Evolutionary conservation across 2,888 invertebrate species (phyloP).

Genomic region (Cephalotes varians): DNA sequence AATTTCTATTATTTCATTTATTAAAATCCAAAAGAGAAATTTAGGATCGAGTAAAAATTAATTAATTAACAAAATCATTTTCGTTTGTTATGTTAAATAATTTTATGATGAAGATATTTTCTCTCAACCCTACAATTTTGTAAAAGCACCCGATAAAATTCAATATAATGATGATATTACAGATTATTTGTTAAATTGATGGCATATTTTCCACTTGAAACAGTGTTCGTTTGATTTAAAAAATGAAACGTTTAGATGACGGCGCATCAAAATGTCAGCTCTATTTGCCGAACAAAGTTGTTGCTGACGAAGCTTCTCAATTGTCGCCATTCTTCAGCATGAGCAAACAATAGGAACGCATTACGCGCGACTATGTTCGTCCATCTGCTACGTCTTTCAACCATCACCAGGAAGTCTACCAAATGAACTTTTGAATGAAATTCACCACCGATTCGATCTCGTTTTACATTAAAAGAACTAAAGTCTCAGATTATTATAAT

Average conservation of each 20-base stretch:
- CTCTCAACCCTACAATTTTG: not conserved
- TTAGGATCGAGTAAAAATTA: not conserved
- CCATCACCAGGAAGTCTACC: constrained; percentile 28
- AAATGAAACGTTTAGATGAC: constrained; percentile 2
- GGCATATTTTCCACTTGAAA: not conserved
- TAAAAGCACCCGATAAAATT: not conserved
- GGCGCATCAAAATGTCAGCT: not conserved
- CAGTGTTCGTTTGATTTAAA: not conserved
- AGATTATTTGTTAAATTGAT: constrained; percentile 9
- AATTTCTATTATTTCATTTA: constrained; percentile 6
- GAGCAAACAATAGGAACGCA: constrained; percentile 65
- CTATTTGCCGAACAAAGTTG: constrained; percentile 54
- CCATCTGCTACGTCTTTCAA: constrained; percentile 66
- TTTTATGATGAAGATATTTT: not conserved
- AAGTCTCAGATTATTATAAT: not conserved
- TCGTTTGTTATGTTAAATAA: not conserved
- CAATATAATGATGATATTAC: not conserved
- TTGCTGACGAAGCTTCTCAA: constrained; percentile 28
- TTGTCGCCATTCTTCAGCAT: constrained; percentile 58
- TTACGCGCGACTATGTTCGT: constrained; percentile 65
- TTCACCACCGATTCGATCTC: constrained; percentile 31
- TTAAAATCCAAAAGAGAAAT: not conserved
- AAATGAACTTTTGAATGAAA: constrained; percentile 39
- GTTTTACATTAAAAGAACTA: constrained; percentile 21
- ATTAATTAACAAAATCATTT: constrained; percentile 10